These are phyloP conservation scores for Rhodinocichla rosea DNA, from an alignment of 2,113 vertebrate species.

Conservation along the genomic window DNA sequence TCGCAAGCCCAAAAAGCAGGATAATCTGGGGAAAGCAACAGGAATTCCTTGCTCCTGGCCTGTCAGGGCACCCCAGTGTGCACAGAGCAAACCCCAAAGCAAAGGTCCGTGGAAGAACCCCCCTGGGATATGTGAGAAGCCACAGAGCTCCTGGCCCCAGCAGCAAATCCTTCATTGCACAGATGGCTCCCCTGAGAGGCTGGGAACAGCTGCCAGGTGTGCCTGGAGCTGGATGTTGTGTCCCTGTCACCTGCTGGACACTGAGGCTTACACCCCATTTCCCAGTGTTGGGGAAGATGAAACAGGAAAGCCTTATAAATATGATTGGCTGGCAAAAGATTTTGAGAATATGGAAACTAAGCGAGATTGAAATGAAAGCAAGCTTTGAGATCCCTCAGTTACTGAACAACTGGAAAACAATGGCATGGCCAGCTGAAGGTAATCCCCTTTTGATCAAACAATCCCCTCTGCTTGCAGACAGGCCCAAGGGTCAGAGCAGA, in stretches of 20 bases:
- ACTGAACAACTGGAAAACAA: too few species aligned
- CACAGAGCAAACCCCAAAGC: not conserved
- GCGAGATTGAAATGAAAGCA: too few species aligned
- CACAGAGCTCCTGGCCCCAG: not conserved
- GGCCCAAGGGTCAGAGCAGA: too few species aligned
- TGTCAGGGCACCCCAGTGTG: fast-evolving
- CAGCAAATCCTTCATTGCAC: not conserved
- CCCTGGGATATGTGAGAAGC: not conserved
- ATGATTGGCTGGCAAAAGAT: too few species aligned
- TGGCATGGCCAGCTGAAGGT: too few species aligned
- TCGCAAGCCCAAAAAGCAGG: not conserved
- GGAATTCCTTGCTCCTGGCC: not conserved
- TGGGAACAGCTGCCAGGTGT: not conserved
- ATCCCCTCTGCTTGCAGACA: too few species aligned
- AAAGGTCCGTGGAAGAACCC: not conserved
- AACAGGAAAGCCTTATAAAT: too few species aligned
- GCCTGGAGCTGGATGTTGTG: not conserved
- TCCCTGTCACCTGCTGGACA: not conserved
- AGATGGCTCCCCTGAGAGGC: not conserved
- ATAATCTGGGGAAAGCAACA: not conserved
- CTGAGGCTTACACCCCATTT: fast-evolving
- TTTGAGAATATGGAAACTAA: too few species aligned
- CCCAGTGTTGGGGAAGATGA: not conserved
- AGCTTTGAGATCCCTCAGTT: too few species aligned
- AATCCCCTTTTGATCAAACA: too few species aligned